Percentiles rank a stretch among this genome's conserved stretches.
Evolutionary conservation across 2,888 invertebrate species (phyloP).

Genomic region (Eristalis pertinax): DNA sequence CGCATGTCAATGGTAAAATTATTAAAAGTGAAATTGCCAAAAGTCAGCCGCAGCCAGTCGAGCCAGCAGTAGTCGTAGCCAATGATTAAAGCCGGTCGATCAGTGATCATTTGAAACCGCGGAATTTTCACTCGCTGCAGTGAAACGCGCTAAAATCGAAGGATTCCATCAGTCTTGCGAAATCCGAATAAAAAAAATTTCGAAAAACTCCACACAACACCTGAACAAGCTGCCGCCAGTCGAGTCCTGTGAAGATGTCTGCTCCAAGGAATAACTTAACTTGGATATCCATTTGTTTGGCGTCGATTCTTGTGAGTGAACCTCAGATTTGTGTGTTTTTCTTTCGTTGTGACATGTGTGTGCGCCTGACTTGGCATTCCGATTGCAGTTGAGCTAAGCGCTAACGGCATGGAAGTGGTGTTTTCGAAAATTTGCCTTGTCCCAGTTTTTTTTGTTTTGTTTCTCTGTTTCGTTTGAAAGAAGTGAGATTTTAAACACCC

Average conservation of each 20-base stretch:
- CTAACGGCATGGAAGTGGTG: background rate
- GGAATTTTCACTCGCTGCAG: conserved; percentile 44
- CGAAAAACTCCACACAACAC: background rate
- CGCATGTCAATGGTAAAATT: conserved; percentile 69
- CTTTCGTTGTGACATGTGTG: background rate
- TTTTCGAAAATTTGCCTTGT: background rate
- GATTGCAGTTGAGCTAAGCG: background rate
- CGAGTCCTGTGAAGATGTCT: conserved; percentile 41
- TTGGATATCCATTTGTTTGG: conserved; percentile 57
- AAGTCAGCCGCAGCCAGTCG: background rate
- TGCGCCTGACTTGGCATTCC: background rate
- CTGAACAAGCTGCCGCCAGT: background rate
- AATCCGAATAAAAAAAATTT: conserved; percentile 3
- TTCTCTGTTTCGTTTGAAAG: background rate
- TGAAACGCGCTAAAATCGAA: conserved; percentile 2
- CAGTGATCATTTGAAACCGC: conserved; percentile 45
- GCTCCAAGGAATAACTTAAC: conserved; percentile 27
- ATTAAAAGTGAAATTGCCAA: conserved; percentile 70
- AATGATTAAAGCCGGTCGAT: conserved; percentile 58
- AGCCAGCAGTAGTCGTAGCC: conserved; percentile 29
- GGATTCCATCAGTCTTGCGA: conserved; percentile 1
- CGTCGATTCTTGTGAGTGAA: conserved; percentile 65
- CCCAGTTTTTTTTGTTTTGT: background rate
- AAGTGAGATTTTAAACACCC: background rate
- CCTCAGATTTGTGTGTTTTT: background rate